These are phyloP conservation scores for Oscheius sp. DNA, from an alignment of 2,888 invertebrate genomes.

Conservation along the genomic window DNA sequence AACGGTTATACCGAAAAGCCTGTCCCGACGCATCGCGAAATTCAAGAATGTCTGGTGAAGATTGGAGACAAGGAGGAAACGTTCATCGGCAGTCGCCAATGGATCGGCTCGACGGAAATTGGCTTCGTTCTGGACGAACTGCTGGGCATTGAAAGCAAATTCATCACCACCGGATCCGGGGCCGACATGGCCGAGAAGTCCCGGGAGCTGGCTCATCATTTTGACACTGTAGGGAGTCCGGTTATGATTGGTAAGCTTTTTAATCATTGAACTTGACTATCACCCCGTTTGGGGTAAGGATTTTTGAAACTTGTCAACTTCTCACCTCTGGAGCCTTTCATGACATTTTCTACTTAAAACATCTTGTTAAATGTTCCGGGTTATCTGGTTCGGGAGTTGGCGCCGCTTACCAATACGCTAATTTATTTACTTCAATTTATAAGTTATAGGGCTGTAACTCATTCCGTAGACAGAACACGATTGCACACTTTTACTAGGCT, in stretches of 20 bases:
- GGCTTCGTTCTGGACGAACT: conserved; percentile 82
- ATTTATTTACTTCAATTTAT: too few relatives aligned
- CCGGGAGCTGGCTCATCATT: conserved; percentile 88
- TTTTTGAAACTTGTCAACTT: too few relatives aligned
- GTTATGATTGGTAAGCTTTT: conserved; percentile 88
- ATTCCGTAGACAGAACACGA: too few relatives aligned
- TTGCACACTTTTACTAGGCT: too few relatives aligned
- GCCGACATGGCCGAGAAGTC: conserved; percentile 82
- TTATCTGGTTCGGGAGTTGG: too few relatives aligned
- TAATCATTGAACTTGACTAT: background rate
- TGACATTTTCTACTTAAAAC: too few relatives aligned
- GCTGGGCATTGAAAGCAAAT: conserved; percentile 77
- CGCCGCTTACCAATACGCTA: too few relatives aligned
- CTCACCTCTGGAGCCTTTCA: too few relatives aligned
- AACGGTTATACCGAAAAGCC: conserved; percentile 85
- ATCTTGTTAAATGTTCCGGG: too few relatives aligned
- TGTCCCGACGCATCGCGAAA: conserved; percentile 87
- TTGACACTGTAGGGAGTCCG: conserved; percentile 91
- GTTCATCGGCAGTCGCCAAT: conserved; percentile 88
- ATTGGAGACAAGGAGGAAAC: conserved; percentile 88
- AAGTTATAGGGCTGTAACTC: too few relatives aligned
- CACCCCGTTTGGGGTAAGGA: too few relatives aligned
- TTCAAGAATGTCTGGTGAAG: conserved; percentile 91
- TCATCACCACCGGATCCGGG: conserved; percentile 87
- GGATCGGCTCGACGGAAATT: conserved; percentile 99